Base-by-base conservation (phyloP, 2,113 vertebrate species). In the Aegithalos caudatus region DNA sequence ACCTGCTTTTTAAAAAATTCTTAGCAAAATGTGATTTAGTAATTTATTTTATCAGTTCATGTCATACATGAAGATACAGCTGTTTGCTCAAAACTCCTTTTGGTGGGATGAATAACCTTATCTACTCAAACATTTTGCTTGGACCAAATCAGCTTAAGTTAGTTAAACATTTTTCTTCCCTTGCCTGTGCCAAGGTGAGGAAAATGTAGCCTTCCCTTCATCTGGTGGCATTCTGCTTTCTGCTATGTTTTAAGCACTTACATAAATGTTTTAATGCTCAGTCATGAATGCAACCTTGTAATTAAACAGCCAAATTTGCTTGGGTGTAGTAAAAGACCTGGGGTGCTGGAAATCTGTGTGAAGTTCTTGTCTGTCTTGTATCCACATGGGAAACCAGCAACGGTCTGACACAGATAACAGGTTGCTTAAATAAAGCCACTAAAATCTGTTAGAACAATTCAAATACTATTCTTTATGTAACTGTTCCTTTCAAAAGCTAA, bases 401-500 rank as follows among this genome's bases (percentile, higher is more conserved):
- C 0, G 0, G 42, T 54, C 51, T 77, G 72, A 93, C 1, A 20
- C 56, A 92, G 90, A 90, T 93, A 93, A 67, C 35, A 66, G 72
- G 69, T 62, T 90, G 60, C 71, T 94, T 81, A 73, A 90, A 83
- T 61, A 73, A 84, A 71, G 31, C 31, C 40, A 47, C 65, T 79
- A 44, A 83, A 78, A 92, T 84, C 47, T 84, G 38, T 84, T 86
- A 51, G 48, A 86, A 72, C 71, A 77, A 57, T 88, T 83, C 56
- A 74, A 53, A 14, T 88, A 27, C 56, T 74, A 44, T 71, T 89
- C 80, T 88, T 90, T 81, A 44, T 66, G 28, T 94, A 93, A 88
- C 66, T 64, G 70, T 87, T 94, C 65, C 48, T 79, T 94, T 74
- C 37, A 85, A 56, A 79, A 81, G 85, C 48, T 70, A 95, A 95